Conservation (phyloP, 2,113 vertebrate species). For the Marcusenius ussheri region DNA sequence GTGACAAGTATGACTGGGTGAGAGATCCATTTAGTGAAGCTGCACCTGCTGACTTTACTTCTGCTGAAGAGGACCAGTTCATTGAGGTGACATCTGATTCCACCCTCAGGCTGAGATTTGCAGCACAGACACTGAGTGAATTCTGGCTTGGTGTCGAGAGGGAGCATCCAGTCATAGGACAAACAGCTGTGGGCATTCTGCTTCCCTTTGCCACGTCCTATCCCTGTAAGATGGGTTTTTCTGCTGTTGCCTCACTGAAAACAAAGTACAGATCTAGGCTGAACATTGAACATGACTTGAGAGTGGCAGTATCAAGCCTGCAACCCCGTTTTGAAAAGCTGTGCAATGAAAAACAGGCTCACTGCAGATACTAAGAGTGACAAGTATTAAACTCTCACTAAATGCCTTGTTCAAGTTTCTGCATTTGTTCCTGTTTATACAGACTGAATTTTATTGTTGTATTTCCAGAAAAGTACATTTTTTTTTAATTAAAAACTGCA, state of each 20-base stretch:
- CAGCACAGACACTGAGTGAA: background rate
- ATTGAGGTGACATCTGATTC: background rate
- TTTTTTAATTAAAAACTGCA: too few species aligned
- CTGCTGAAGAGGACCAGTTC: background rate
- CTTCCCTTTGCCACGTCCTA: background rate
- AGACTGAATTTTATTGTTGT: too few species aligned
- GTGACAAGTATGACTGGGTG: background rate
- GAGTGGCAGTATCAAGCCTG: too few species aligned
- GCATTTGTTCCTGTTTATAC: too few species aligned
- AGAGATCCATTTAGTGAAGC: background rate
- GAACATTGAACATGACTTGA: conserved; percentile 10
- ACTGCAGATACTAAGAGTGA: background rate
- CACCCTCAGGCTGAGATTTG: background rate
- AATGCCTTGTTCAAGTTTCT: too few species aligned
- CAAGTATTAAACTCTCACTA: background rate
- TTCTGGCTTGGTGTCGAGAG: background rate
- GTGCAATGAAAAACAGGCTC: background rate
- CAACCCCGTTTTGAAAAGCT: background rate
- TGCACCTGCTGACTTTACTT: background rate
- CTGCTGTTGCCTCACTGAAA: background rate
- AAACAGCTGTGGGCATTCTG: background rate
- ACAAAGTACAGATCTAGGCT: conserved; percentile 23
- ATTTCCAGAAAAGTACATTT: too few species aligned
- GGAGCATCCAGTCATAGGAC: background rate
- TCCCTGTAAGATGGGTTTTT: background rate